Conservation (phyloP, 2,113 vertebrate species). For the Pyrgilauda ruficollis region DNA sequence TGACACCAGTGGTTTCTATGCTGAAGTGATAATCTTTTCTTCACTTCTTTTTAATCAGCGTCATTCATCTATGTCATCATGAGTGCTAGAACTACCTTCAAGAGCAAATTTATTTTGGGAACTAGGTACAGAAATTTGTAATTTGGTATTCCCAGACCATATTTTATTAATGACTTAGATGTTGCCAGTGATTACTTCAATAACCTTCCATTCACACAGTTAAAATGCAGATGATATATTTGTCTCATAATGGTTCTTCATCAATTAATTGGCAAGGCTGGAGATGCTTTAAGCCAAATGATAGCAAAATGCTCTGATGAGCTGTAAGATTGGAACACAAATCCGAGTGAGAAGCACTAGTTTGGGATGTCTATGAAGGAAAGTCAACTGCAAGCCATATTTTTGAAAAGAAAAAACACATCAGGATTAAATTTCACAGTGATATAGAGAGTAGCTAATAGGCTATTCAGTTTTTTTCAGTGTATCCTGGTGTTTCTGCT, state of each 20-base stretch:
- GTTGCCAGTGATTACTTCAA: constrained; percentile 61
- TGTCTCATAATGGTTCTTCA: constrained; percentile 52
- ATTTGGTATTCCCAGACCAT: constrained; percentile 50
- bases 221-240: constrained; percentile 62
- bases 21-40: constrained; percentile 63
- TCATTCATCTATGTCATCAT: constrained; percentile 57
- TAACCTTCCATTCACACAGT: constrained; percentile 49
- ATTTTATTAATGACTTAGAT: constrained; percentile 74
- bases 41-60: constrained; percentile 61
- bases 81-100: constrained; percentile 37
- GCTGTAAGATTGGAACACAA: neutral
- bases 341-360: neutral
- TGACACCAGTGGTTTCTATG: constrained; percentile 23
- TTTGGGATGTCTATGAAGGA: neutral
- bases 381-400: neutral
- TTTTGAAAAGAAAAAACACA: neutral
- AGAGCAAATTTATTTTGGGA: constrained; percentile 53
- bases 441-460: neutral
- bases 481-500: neutral
- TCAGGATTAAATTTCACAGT: neutral
- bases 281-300: neutral
- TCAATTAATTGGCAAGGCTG: constrained; percentile 51
- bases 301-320: constrained; percentile 15
- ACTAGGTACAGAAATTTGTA: constrained; percentile 49
- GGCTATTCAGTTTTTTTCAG: neutral